These are phyloP conservation scores for Melitaea cinxia DNA, from an alignment of 1,140 invertebrate genomes.

Conservation along the genomic window DNA sequence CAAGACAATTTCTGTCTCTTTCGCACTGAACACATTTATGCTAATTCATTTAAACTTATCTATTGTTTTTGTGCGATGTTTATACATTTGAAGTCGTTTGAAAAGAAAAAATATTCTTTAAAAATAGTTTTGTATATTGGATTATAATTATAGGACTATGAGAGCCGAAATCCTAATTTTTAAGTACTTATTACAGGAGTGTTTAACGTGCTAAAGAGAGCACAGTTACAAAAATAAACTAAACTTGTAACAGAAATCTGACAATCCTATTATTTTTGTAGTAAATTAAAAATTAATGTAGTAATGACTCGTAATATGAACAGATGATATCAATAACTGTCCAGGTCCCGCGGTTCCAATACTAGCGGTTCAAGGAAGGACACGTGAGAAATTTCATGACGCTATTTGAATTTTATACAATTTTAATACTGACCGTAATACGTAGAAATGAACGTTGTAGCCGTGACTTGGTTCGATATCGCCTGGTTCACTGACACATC, in stretches of 20 bases:
- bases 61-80: neutral
- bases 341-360: constrained; percentile 38
- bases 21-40: neutral
- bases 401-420: constrained; percentile 54
- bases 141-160: too few species aligned
- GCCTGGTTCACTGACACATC: constrained; percentile 58
- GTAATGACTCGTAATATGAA: neutral
- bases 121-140: too few species aligned
- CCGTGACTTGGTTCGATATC: constrained; percentile 64
- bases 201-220: too few species aligned
- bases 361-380: constrained; percentile 52
- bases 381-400: constrained; percentile 51
- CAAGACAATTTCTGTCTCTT: neutral
- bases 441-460: constrained; percentile 58
- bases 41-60: neutral
- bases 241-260: too few species aligned
- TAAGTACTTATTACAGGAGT: neutral
- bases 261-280: neutral
- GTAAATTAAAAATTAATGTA: neutral
- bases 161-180: too few species aligned
- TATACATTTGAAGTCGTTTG: neutral
- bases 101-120: too few species aligned
- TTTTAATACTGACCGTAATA: constrained; percentile 74
- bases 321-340: constrained; percentile 45
- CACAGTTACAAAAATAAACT: too few species aligned